Conservation (phyloP, 2,797 vertebrate species). For the Platyrinchus mystaceus region DNA sequence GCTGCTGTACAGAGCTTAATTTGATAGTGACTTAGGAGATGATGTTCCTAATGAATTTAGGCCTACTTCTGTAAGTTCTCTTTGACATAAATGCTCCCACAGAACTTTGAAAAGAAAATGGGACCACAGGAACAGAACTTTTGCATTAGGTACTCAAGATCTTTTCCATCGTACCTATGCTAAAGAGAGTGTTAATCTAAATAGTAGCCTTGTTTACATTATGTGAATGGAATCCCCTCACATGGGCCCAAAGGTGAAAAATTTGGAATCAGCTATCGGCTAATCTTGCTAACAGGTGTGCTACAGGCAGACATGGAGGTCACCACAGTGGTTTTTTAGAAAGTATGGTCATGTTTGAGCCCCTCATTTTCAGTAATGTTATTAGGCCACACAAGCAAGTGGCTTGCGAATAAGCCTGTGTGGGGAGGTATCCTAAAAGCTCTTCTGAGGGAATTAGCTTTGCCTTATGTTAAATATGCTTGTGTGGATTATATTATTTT, state of each 20-base stretch:
- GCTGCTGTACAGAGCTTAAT: neutral
- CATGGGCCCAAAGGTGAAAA: neutral
- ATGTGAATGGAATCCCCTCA: neutral
- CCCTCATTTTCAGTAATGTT: neutral
- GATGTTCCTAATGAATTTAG: constrained; percentile 2
- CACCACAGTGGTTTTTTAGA: neutral
- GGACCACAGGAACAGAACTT: neutral
- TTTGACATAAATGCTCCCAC: constrained; percentile 14
- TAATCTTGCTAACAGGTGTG: neutral
- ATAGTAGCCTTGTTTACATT: neutral
- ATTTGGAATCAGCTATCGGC: neutral
- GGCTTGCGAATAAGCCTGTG: neutral
- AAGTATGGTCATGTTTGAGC: neutral
- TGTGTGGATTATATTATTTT: neutral
- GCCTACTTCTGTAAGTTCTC: neutral
- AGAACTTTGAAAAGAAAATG: neutral
- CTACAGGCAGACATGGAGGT: neutral
- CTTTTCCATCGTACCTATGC: neutral
- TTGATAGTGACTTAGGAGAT: neutral
- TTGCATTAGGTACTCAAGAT: neutral
- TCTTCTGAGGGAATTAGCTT: neutral
- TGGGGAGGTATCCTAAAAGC: neutral
- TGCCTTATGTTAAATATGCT: neutral
- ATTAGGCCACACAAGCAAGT: neutral
- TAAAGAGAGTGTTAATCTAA: neutral